Evolutionary conservation across 2,113 vertebrate genomes (phyloP), one percentile per base, ranked within the genome.

Genomic region (Chaetodon trifascialis): DNA sequence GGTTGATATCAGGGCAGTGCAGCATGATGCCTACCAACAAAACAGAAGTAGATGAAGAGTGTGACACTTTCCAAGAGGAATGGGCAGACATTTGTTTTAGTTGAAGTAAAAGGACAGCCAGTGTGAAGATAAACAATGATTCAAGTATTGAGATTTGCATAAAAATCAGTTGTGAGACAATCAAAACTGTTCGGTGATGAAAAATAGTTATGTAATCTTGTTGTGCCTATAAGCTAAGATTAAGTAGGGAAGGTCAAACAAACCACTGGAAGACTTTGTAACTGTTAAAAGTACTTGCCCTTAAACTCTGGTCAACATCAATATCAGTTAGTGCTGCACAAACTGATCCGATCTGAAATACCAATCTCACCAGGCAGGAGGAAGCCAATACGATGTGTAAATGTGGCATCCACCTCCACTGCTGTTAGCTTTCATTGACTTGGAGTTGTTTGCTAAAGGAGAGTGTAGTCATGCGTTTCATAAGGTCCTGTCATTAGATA

Each of bases 391-490:
- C 38, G 59, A 85, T 83, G 58, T 76, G 69, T 52, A 65, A 78
- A 74, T 71, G 47, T 82, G 79, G 74, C 68, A 67, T 89, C 79
- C 91, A 81, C 81, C 83, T 75, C 76, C 34, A 55, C 74, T 19
- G 15, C 62, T 65, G 76, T 90, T 87, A 75, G 52, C 46, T 73
- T 79, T 86, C 72, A 85, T 73, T 36, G 80, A 89, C 65, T 65
- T 59, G 23, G 52, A 70, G 54, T 34, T 84, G 73, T 83, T 85
- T 91, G 83, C 34, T 84, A 85, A 91, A 92, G 86, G 88, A 73
- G 75, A 83, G 87, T 85, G 49, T 55, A 55, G 58, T 86, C 85
- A 74, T 74, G 87, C 76, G 40, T 86, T 71, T 67, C 15, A 11
- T 12, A 25, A 52, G 34, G 73, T 67, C 47, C 25, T 44, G 56